Evolutionary conservation across 2,888 invertebrate species (phyloP).

Genomic region (Drosophila hamatofila): DNA sequence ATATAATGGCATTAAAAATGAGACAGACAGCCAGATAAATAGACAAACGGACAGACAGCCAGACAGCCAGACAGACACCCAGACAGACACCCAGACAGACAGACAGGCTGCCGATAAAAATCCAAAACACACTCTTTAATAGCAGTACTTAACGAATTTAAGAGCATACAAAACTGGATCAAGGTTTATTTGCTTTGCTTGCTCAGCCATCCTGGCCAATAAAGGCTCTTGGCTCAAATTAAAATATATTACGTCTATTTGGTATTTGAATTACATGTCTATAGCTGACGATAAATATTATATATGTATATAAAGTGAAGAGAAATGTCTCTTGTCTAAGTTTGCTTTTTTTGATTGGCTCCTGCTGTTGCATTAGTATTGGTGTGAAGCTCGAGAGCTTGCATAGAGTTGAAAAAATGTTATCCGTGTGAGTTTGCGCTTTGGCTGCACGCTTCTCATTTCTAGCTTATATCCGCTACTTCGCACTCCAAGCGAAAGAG

Average conservation of each 20-base stretch:
- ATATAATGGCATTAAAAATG: conserved; percentile 47
- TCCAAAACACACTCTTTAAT: not conserved
- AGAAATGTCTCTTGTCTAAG: not conserved
- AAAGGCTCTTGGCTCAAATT: not conserved
- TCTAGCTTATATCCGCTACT: too few species aligned
- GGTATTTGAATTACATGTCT: not conserved
- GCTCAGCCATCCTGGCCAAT: not conserved
- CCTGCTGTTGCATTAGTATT: not conserved
- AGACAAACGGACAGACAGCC: conserved; percentile 5
- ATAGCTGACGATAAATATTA: too few species aligned
- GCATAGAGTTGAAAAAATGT: not conserved
- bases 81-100: not conserved
- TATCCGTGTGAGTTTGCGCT: not conserved
- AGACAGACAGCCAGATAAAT: conserved; percentile 21
- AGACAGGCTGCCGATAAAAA: conserved; percentile 17
- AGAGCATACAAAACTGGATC: conserved; percentile 1
- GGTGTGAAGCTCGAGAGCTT: not conserved
- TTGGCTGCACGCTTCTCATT: not conserved
- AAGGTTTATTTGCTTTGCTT: conserved; percentile 8
- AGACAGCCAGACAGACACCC: conserved; percentile 19
- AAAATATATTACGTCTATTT: not conserved
- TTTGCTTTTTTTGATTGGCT: not conserved
- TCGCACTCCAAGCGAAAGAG: not conserved
- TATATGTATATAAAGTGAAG: not conserved
- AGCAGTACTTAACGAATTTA: conserved; percentile 1